Evolutionary conservation across 2,113 vertebrate genomes (phyloP).

Genomic region (Lagopus muta): DNA sequence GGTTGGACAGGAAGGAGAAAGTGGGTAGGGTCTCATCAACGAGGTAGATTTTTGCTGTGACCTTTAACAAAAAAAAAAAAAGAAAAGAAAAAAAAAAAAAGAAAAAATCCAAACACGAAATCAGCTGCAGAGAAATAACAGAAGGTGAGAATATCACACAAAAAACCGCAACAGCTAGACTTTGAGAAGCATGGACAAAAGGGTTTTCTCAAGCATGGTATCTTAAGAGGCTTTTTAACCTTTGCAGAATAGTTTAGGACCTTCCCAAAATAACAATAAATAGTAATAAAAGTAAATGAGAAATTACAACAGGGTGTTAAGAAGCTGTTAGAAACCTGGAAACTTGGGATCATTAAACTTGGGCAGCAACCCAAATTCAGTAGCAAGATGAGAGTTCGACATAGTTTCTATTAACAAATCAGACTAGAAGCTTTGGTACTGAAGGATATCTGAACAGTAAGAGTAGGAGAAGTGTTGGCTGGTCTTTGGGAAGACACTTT

Average conservation of each 20-base stretch:
- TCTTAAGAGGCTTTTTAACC: not conserved
- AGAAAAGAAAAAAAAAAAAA: rapidly evolving
- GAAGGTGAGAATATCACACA: not conserved
- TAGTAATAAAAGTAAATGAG: not conserved
- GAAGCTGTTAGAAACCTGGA: not conserved
- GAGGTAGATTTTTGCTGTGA: conserved; percentile 1
- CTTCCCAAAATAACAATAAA: not conserved
- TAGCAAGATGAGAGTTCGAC: not conserved
- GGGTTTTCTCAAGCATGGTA: not conserved
- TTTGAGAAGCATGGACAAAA: not conserved
- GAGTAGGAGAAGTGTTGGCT: not conserved
- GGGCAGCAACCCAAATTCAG: not conserved
- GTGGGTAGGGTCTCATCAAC: conserved; percentile 26
- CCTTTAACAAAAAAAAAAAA: conserved; percentile 40
- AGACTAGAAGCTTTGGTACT: not conserved
- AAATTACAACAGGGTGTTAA: not conserved
- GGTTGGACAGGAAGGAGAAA: conserved; percentile 56
- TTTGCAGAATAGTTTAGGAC: not conserved
- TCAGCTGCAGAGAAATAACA: conserved; percentile 21
- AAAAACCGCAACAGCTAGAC: not conserved
- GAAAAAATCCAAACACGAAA: not conserved
- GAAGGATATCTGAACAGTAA: not conserved
- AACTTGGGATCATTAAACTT: not conserved
- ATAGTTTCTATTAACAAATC: not conserved
- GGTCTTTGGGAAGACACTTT: conserved; percentile 7